These are phyloP conservation scores for Micrasema longulum DNA, from an alignment of 1,140 invertebrate genomes.

Conservation along the genomic window DNA sequence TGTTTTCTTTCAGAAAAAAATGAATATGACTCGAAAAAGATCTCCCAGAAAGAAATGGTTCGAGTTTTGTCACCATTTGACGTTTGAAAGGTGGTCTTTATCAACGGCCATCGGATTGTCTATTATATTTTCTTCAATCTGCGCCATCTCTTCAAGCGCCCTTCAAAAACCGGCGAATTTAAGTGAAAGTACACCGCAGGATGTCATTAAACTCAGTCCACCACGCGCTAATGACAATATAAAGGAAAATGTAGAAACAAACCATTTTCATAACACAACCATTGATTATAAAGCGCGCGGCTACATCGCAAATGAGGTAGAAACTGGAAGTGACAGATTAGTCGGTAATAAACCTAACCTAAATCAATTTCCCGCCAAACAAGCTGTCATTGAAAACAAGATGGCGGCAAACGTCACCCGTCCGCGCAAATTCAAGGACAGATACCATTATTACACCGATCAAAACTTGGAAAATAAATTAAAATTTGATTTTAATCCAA, in stretches of 20 bases:
- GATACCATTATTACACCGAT: background rate
- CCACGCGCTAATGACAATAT: background rate
- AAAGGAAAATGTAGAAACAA: background rate
- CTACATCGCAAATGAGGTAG: background rate
- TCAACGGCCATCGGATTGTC: background rate
- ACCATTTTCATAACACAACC: conserved; percentile 7
- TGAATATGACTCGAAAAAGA: conserved; percentile 37
- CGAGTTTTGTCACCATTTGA: conserved; percentile 14
- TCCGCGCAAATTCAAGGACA: conserved; percentile 9
- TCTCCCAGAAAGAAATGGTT: conserved; percentile 21
- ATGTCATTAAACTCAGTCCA: background rate
- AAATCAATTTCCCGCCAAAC: conserved; percentile 1
- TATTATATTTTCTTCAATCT: background rate
- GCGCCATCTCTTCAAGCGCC: background rate
- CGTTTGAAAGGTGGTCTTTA: conserved; percentile 10
- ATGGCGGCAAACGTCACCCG: conserved; percentile 3
- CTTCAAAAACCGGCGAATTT: conserved; percentile 3
- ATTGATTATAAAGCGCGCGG: background rate
- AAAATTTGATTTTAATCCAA: too few species aligned
- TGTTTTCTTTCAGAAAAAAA: conserved; percentile 26
- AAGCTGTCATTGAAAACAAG: conserved; percentile 1
- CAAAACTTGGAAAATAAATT: background rate
- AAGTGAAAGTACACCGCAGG: conserved; percentile 1
- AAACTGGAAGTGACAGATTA: conserved; percentile 6
- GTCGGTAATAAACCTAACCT: background rate